These are phyloP conservation scores for Ceryle rudis DNA, from an alignment of 2,797 vertebrate species.

Conservation along the genomic window DNA sequence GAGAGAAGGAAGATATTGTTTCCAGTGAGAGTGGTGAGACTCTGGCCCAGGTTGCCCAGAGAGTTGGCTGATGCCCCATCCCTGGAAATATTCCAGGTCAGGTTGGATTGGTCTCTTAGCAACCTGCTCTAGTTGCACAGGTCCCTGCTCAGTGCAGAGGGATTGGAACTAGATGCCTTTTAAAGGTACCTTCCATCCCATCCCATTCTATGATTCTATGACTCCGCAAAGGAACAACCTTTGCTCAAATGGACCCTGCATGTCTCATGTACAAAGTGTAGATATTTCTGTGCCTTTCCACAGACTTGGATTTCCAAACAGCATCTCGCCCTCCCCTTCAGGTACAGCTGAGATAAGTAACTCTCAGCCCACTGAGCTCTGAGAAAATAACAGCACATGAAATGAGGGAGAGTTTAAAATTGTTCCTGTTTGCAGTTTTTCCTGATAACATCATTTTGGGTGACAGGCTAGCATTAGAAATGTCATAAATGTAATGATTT, in stretches of 20 bases:
- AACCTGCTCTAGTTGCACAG: neutral
- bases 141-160: neutral
- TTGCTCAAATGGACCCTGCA: rapidly evolving
- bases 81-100: neutral
- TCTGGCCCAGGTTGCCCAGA: neutral
- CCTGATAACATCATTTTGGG: neutral
- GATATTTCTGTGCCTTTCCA: neutral
- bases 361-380: neutral
- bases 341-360: neutral
- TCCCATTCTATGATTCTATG: neutral
- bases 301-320: neutral
- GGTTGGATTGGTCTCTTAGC: neutral
- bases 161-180: neutral
- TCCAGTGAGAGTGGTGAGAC: neutral
- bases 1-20: neutral
- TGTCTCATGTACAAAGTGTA: neutral
- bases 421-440: neutral
- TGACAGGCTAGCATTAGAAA: neutral
- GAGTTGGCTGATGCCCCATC: neutral
- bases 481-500: neutral
- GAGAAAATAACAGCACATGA: neutral
- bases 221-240: neutral
- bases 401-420: neutral
- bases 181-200: neutral
- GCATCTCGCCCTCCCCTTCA: neutral